Evolutionary conservation across 2,113 vertebrate genomes (phyloP), one percentile per base, ranked within the genome.

Genomic region (Thryonomys swinderianus): DNA sequence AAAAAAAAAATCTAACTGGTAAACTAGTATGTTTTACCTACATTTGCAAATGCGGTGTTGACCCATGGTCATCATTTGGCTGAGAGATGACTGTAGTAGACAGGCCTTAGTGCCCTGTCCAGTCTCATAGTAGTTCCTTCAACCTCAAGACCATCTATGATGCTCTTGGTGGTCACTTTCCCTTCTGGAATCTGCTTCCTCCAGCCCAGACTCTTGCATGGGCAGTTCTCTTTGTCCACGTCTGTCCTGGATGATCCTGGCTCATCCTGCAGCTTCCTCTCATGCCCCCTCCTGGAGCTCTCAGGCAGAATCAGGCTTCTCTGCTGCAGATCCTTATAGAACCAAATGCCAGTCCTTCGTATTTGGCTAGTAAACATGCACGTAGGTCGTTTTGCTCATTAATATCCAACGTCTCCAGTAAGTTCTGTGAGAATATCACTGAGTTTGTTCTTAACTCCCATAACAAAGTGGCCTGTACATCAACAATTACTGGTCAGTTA

Each of bases 11-110:
- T 69, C 18, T 40, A 25, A 18, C n/a, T 42, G 37, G 5, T 21
- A 62, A 64, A 51, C 12, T 32, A 0, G n/a, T 42, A 37, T 53
- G 40, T 62, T 23, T 66, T 25, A 37, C 85, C 59, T 76, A 27
- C 18, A 5, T 76, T 57, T 89, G 23, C 81, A 76, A 93, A 62
- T 27, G 64, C 64, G 21, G 21, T 55, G 45, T 87, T 57, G n/a
- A 74, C 9, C 42, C 40, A 55, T 17, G 9, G 25, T 51, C 34
- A n/a, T 51, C 9, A 4, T 18, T 42, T 69, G 61, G 37, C 74
- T 37, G 18, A 51, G 42, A 53, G 18, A 59, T 3, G 27, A 20
- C 34, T 8, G 0, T 17, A 17, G 0, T 30, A 17, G 18, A 34
- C 23, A 61, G 57, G 2, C 57, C 59, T 51, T 34, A 48, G 64